Conservation (phyloP, 2,797 vertebrate species). For the Acanthurus tractus region DNA sequence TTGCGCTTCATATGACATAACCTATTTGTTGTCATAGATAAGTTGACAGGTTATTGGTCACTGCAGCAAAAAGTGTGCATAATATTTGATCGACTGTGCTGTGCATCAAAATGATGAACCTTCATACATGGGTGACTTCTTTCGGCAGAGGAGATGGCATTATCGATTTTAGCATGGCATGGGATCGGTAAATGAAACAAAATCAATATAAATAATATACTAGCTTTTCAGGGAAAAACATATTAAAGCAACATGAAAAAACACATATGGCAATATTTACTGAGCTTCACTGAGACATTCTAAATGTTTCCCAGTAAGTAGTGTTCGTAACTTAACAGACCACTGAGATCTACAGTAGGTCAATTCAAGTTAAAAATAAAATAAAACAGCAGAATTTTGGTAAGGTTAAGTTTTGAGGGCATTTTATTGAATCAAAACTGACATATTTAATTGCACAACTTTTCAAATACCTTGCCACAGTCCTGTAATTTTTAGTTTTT, state of each 20-base stretch:
- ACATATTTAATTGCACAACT: not conserved
- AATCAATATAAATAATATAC: constrained; percentile 50
- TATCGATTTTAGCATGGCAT: constrained; percentile 51
- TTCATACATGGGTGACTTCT: constrained; percentile 12
- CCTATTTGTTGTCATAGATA: constrained; percentile 26
- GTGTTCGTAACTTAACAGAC: not conserved
- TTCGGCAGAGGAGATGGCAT: constrained; percentile 21
- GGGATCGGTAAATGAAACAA: constrained; percentile 43
- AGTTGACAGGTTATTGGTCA: constrained; percentile 40
- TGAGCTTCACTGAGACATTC: not conserved
- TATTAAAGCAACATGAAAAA: constrained; percentile 16
- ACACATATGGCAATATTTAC: not conserved
- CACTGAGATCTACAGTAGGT: not conserved
- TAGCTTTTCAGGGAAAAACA: constrained; percentile 24
- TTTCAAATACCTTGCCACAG: not conserved
- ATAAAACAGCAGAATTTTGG: no score
- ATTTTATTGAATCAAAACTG: not conserved
- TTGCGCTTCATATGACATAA: constrained; percentile 40
- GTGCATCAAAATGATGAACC: constrained; percentile 39
- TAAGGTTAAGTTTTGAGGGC: not conserved
- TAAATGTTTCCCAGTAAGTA: not conserved
- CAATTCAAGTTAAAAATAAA: not conserved
- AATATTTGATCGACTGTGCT: not conserved
- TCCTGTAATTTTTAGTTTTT: not conserved
- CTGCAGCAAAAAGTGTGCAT: not conserved